Base-by-base conservation (phyloP, 2,113 vertebrate genomes). In the Cyanocitta stelleri region DNA sequence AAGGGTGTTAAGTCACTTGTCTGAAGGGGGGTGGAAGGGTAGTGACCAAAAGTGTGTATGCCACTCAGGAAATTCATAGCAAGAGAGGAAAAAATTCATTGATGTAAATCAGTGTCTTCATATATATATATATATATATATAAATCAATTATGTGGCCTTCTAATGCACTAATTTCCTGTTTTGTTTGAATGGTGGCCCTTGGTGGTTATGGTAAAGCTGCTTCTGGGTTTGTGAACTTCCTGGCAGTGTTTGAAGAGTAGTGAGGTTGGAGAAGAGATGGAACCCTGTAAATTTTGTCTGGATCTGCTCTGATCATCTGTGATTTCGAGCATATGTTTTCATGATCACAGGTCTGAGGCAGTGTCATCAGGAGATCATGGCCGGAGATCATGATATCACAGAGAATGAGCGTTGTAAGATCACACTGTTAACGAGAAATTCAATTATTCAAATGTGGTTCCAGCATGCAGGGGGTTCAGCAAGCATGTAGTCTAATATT, bases 401-500 rank as follows among this genome's bases (percentile, higher is more conserved):
- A n/a, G 69, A 55, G 35, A 81, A 66, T 74, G 59, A 81, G 62
- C 69, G 33, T 55, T 84, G 61, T 68, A 90, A 84, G 79, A 94
- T 92, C 72, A 86, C 83, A 81, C 44, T 41, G 7, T 75, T 94
- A 90, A 90, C 51, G 76, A 90, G 75, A 82, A 93, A 86, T 91
- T 85, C 52, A 82, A 23, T 91, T 84, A 77, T 90, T 92, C 58
- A 94, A 54, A 95, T 75, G 23, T 82, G 66, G 23, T 78, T 85
- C 69, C 59, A 87, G 90, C 72, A 67, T 86, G 55, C n/a, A 93
- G 63, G 51, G 78, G 86, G 64, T 89, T 94, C 72, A 87, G 84
- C 79, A 96, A 93, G 87, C 84, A 90, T 56, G 68, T 81, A 46
- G 90, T 62, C 62, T 96, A 93, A 82, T 93, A 86, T 91, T 95